Base-by-base conservation (phyloP, 1,140 invertebrate genomes). In the Drosophila gunungcola region DNA sequence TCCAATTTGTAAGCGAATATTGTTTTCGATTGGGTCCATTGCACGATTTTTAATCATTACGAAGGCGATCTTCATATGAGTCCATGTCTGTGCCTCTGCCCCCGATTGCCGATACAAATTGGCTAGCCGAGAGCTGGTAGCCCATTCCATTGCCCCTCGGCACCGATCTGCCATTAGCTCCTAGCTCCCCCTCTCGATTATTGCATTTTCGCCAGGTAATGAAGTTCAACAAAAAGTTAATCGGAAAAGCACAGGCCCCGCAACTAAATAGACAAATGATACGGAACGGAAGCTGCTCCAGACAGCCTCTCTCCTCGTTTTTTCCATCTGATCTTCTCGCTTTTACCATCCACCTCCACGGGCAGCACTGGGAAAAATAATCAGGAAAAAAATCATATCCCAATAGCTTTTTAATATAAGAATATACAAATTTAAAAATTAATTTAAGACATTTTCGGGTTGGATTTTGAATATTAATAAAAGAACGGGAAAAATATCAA, bases 191-290 rank as follows among this genome's bases (percentile, higher is more conserved):
- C 43, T 46, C 52, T 70, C 65, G 67, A 79, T 83, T 83, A 80
- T 84, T 88, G 79, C 84, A 89, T 89, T 88, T 88, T 88, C 76
- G 79, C 84, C 70, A 73, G 75, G 84, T 88, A 88, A 88, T 88
- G 84, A 88, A 88, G 83, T 88, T 88, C 83, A 88, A 81, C 84
- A 89, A 86, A 86, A 88, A 88, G 83, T 88, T 88, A 88, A 88
- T 88, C 83, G 84, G 83, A 88, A 86, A 88, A 88, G 84, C 73
- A 25, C 84, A 77, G 76, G 79, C 79, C 63, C 69, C 89, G 88
- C 83, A 81, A 85, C 85, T 90, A 90, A 90, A 90, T 90, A 90
- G 85, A 90, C 86, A 90, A 90, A 90, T 90, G 85, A 90, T 90
- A 89, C 85, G 85, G 85, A 90, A 90, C 85, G 86, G 85, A 90